A percentile compares a stretch with the other conserved stretches of the same genome.
Evolutionary conservation across 2,113 vertebrate genomes (phyloP).

Genomic region (Actenoides hombroni): DNA sequence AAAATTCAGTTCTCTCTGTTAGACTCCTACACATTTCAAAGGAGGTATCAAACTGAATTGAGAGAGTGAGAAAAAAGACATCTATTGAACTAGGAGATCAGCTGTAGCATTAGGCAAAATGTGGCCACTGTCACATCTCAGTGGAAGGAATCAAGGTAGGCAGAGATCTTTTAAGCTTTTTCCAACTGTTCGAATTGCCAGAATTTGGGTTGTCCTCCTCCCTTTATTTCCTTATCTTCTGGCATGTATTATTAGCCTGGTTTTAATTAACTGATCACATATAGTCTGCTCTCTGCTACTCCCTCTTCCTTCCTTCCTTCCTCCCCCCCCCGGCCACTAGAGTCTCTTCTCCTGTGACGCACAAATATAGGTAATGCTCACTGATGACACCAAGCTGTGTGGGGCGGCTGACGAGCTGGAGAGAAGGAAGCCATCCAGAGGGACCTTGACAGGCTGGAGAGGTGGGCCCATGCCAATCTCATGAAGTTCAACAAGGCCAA

Average conservation of each 20-base stretch:
- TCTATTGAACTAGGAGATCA: neutral
- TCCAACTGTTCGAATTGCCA: neutral
- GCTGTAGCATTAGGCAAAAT: neutral
- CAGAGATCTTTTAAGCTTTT: neutral
- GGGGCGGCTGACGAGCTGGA: too few species aligned
- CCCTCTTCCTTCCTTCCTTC: neutral
- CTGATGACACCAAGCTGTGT: neutral
- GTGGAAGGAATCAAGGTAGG: neutral
- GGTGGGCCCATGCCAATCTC: too few species aligned
- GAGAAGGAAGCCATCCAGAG: too few species aligned
- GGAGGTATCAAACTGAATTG: neutral
- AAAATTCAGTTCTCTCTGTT: neutral
- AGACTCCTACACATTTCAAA: neutral
- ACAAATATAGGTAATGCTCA: neutral
- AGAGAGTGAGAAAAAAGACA: neutral
- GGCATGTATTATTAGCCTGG: neutral
- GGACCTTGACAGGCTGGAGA: too few species aligned
- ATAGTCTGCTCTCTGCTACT: fast-evolving
- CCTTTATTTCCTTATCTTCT: neutral
- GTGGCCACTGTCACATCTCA: neutral
- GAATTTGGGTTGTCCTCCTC: neutral
- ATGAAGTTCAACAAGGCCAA: too few species aligned
- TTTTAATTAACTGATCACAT: neutral
- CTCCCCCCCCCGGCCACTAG: too few species aligned
- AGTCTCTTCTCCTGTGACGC: neutral